These are phyloP conservation scores for Triplophysa yarkandensis DNA, from an alignment of 2,797 vertebrate species.

Conservation along the genomic window DNA sequence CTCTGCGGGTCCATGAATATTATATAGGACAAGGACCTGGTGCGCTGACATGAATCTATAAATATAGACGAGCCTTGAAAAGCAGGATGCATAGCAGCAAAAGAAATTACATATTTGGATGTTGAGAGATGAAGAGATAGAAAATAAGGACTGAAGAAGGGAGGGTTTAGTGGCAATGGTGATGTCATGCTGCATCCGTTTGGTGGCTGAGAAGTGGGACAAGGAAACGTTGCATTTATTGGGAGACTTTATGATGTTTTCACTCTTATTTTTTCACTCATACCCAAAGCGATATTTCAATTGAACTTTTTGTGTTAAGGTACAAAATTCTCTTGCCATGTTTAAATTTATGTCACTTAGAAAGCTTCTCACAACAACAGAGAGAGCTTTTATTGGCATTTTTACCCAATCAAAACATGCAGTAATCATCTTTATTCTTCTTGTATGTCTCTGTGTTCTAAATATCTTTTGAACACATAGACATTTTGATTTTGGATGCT, in stretches of 20 bases:
- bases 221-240: constrained; percentile 43
- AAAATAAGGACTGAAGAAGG: background rate
- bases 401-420: background rate
- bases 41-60: constrained; percentile 44
- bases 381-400: background rate
- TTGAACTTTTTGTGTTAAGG: background rate
- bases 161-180: constrained; percentile 15
- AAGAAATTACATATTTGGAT: background rate
- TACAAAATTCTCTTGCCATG: background rate
- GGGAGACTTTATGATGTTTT: constrained; percentile 40
- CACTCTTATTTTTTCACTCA: constrained; percentile 14
- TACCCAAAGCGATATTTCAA: background rate
- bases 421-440: background rate
- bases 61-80: constrained; percentile 46
- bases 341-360: background rate
- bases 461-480: too few relatives aligned
- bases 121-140: background rate
- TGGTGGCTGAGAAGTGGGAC: constrained; percentile 24
- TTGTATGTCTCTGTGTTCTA: constrained; percentile 11
- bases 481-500: constrained; percentile 52
- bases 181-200: constrained; percentile 19
- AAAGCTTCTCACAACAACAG: background rate
- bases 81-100: background rate
- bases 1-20: constrained; percentile 59
- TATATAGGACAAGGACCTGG: constrained; percentile 46